Percentiles rank a stretch among this genome's conserved stretches.
Conservation (phyloP, 2,113 vertebrate genomes). For the Semnopithecus entellus region DNA sequence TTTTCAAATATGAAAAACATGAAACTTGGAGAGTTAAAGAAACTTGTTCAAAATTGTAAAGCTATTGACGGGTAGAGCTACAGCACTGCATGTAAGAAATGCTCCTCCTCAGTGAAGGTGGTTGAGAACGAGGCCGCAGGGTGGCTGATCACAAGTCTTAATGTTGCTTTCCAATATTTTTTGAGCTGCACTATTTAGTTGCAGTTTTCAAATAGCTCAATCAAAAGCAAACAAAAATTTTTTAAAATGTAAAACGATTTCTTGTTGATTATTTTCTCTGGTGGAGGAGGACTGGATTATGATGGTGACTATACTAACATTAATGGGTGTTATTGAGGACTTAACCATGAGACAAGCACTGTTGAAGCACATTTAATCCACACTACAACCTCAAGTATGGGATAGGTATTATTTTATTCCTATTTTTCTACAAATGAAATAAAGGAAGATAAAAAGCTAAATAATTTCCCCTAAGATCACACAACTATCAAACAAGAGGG, state of each 20-base stretch:
- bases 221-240: neutral
- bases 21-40: neutral
- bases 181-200: neutral
- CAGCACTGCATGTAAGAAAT: accelerated
- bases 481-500: neutral
- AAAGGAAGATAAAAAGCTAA: neutral
- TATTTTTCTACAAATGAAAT: neutral
- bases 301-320: neutral
- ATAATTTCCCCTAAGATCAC: neutral
- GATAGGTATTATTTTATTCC: neutral
- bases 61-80: neutral
- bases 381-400: neutral
- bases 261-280: neutral
- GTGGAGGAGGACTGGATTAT: neutral
- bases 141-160: neutral
- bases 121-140: accelerated
- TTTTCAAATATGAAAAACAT: neutral
- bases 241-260: neutral
- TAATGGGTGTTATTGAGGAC: neutral
- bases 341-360: neutral
- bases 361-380: neutral
- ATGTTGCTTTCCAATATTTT: neutral
- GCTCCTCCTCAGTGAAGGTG: neutral
- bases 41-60: neutral
- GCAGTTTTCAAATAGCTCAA: neutral